Evolutionary conservation across 2,888 invertebrate genomes (phyloP).

Genomic region (Eumacrocentrus americanus): DNA sequence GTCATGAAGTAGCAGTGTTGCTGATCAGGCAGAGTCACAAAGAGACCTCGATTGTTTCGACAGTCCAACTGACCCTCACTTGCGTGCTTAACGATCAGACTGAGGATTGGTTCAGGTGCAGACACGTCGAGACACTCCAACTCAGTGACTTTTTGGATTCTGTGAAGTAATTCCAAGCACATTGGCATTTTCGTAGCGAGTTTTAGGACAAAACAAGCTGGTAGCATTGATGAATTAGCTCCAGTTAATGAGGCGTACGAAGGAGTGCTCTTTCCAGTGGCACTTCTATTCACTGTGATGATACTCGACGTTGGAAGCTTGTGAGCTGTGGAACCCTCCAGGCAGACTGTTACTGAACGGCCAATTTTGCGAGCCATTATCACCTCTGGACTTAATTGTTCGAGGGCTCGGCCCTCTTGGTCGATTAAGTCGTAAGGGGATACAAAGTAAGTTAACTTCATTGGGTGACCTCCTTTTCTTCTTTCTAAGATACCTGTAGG

Average conservation of each 20-base stretch:
- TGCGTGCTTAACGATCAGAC: constrained; percentile 79
- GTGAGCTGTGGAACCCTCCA: constrained; percentile 86
- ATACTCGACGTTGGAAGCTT: constrained; percentile 79
- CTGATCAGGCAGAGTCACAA: constrained; percentile 91
- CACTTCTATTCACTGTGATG: constrained; percentile 72
- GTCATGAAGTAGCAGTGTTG: constrained; percentile 94
- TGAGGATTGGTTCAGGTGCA: constrained; percentile 71
- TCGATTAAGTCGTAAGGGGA: constrained; percentile 91
- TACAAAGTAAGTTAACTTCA: constrained; percentile 93
- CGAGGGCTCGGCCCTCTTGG: constrained; percentile 73
- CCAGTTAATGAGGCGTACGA: constrained; percentile 80
- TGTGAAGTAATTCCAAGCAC: constrained; percentile 75
- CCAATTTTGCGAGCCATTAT: constrained; percentile 75
- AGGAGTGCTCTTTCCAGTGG: constrained; percentile 79
- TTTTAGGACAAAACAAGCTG: constrained; percentile 86
- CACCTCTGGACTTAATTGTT: constrained; percentile 78
- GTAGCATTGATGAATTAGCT: constrained; percentile 86
- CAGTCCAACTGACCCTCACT: constrained; percentile 77
- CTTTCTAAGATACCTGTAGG: constrained; percentile 63
- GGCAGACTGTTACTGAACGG: constrained; percentile 85
- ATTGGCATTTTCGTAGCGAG: constrained; percentile 87
- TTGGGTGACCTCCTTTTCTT: constrained; percentile 73
- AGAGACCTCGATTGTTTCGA: constrained; percentile 78
- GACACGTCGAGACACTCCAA: constrained; percentile 67
- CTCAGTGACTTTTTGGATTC: constrained; percentile 70